These are phyloP conservation scores for Bombus soroeensis DNA, from an alignment of 1,140 invertebrate genomes.

Conservation along the genomic window DNA sequence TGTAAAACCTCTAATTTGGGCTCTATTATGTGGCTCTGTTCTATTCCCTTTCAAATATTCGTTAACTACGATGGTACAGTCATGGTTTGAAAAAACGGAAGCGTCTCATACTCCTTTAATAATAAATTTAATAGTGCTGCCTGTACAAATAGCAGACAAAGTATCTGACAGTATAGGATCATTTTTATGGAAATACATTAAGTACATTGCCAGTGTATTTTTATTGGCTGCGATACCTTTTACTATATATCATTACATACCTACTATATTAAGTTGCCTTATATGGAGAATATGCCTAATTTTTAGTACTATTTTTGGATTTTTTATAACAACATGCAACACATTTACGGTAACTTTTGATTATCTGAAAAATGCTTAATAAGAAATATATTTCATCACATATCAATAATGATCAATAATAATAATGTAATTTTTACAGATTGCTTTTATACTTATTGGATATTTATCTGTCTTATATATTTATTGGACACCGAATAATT, in stretches of 20 bases:
- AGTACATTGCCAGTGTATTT: slow-evolving; percentile 81
- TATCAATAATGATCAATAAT: neutral
- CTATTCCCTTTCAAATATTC: slow-evolving; percentile 94
- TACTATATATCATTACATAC: slow-evolving; percentile 83
- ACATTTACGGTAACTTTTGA: slow-evolving; percentile 78
- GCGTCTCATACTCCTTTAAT: slow-evolving; percentile 85
- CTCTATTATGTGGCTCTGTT: slow-evolving; percentile 94
- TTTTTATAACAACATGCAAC: slow-evolving; percentile 81
- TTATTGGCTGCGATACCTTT: slow-evolving; percentile 70
- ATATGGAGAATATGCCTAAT: slow-evolving; percentile 80
- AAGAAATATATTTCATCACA: neutral
- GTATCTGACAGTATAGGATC: slow-evolving; percentile 88
- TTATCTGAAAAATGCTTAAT: neutral
- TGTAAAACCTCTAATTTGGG: slow-evolving; percentile 96
- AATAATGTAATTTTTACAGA: slow-evolving; percentile 76
- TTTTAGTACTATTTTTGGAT: slow-evolving; percentile 76
- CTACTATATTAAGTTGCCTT: slow-evolving; percentile 82
- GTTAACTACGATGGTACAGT: slow-evolving; percentile 86
- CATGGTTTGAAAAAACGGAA: slow-evolving; percentile 88
- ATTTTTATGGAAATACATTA: slow-evolving; percentile 85
- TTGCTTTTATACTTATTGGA: slow-evolving; percentile 78
- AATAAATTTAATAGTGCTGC: slow-evolving; percentile 89
- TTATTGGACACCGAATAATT: slow-evolving; percentile 85
- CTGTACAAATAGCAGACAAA: slow-evolving; percentile 88
- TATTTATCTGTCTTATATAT: slow-evolving; percentile 83